phyloP scores from a whole-genome alignment of 2,113 vertebrate genomes.

The Pipra filicauda region DNA sequence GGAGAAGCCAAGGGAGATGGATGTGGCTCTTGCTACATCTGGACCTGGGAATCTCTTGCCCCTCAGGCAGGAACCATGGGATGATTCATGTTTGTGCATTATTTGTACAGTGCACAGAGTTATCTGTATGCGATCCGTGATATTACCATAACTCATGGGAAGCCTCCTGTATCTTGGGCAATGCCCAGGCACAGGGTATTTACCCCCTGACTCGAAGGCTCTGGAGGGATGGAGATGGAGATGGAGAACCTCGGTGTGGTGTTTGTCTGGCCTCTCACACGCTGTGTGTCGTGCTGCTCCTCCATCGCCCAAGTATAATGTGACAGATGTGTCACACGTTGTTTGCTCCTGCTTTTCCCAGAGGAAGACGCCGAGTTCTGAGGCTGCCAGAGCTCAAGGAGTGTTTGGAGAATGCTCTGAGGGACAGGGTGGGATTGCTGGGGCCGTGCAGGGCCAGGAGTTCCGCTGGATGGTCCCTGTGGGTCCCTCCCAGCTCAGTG shows the following conservation, averaged over 20 bases:
- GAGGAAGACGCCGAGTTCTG: neutral
- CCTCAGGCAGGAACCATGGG: neutral
- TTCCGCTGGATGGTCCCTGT: neutral
- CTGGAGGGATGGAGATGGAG: neutral
- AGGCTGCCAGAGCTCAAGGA: neutral
- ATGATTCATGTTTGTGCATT: neutral
- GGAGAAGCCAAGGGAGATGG: neutral
- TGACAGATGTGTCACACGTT: neutral
- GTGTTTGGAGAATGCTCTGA: neutral
- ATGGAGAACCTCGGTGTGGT: neutral
- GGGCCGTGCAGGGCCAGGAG: neutral
- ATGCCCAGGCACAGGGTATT: neutral
- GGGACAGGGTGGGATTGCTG: neutral
- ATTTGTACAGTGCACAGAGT: neutral
- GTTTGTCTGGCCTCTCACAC: neutral
- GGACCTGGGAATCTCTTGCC: neutral
- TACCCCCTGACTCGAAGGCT: neutral
- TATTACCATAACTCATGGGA: neutral
- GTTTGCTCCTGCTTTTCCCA: neutral
- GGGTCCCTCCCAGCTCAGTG: neutral
- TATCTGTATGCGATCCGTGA: neutral
- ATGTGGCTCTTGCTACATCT: neutral
- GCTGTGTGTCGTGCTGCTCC: neutral
- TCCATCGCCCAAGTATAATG: rapidly evolving
- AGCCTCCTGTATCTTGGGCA: neutral